Evolutionary conservation across 1,140 invertebrate species (phyloP).

Genomic region (Trichonephila clavipes): DNA sequence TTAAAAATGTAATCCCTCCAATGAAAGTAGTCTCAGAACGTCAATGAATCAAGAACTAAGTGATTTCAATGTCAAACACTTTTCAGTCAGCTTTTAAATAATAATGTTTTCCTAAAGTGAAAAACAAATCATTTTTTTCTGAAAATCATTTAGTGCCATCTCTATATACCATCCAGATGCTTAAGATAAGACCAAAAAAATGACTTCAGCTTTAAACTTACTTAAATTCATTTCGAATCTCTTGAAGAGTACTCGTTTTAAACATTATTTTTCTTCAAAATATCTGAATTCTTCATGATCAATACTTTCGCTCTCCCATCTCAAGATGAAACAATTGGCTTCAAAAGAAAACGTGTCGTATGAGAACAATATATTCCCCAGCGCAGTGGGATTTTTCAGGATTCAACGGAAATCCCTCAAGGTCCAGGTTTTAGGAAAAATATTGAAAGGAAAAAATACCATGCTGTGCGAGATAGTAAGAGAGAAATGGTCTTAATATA

Average conservation of each 20-base stretch:
- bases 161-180: too few relatives aligned
- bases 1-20: too few relatives aligned
- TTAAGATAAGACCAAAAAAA: background rate
- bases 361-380: constrained; percentile 59
- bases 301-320: constrained; percentile 30
- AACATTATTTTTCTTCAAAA: constrained; percentile 14
- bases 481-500: constrained; percentile 12
- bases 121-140: too few relatives aligned
- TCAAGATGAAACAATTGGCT: constrained; percentile 52
- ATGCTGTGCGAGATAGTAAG: constrained; percentile 16
- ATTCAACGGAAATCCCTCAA: constrained; percentile 53
- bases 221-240: background rate
- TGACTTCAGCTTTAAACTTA: background rate
- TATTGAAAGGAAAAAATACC: constrained; percentile 52
- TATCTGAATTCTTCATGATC: constrained; percentile 41
- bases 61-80: too few relatives aligned
- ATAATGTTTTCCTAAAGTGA: too few relatives aligned
- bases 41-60: too few relatives aligned
- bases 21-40: too few relatives aligned
- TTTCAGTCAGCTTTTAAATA: too few relatives aligned
- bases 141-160: too few relatives aligned
- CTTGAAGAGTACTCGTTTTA: background rate
- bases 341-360: constrained; percentile 27
- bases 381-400: constrained; percentile 49
- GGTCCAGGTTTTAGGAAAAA: constrained; percentile 43